These are phyloP conservation scores for Micromys minutus DNA, from an alignment of 2,113 vertebrate genomes.

Conservation along the genomic window DNA sequence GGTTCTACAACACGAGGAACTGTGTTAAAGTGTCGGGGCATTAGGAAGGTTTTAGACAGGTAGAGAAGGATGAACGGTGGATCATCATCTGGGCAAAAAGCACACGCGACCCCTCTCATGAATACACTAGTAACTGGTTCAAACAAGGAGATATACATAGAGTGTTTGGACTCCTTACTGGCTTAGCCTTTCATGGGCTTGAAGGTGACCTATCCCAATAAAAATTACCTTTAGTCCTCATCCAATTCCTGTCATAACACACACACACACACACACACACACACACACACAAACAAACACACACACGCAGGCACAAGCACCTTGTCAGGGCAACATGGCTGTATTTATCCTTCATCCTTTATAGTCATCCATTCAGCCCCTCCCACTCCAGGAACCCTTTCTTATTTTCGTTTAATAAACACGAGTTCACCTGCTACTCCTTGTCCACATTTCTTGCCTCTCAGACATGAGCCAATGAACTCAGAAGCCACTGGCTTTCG, in stretches of 20 bases:
- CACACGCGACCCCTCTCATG: neutral
- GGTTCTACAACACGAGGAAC: neutral
- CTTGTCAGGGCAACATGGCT: neutral
- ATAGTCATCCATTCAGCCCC: neutral
- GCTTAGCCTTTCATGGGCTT: neutral
- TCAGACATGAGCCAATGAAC: neutral
- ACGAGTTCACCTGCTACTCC: neutral
- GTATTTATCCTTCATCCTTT: neutral
- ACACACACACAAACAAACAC: neutral
- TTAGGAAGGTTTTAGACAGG: neutral
- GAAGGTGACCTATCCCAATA: neutral
- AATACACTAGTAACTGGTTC: neutral
- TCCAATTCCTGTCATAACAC: neutral
- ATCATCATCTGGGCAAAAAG: neutral
- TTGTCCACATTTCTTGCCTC: neutral
- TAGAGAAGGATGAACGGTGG: neutral
- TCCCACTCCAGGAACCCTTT: neutral
- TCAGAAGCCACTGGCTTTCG: neutral
- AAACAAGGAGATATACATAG: neutral
- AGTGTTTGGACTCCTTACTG: neutral
- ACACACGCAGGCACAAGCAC: no score
- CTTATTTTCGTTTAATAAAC: neutral
- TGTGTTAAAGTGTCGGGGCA: neutral
- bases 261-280: neutral
- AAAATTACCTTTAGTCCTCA: neutral